Evolutionary conservation across 2,888 invertebrate genomes (phyloP).

Genomic region (Periphyllus acericola): DNA sequence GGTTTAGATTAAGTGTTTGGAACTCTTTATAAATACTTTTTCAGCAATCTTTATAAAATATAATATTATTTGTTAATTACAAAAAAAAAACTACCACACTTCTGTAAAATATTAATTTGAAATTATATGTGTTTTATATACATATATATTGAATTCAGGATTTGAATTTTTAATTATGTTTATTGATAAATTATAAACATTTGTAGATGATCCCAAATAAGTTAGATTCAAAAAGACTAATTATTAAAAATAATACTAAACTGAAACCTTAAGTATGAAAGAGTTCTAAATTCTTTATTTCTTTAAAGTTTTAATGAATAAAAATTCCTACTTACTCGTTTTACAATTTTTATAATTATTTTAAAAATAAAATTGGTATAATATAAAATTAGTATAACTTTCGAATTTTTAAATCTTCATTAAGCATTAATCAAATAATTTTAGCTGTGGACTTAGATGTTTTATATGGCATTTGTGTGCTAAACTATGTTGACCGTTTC

Average conservation of each 20-base stretch:
- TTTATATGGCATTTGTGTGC: conserved; percentile 12
- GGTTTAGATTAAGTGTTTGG: conserved; percentile 34
- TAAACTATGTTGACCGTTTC: conserved; percentile 36
- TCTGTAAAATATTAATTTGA: too few species aligned
- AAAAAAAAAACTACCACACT: too few species aligned
- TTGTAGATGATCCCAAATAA: neutral
- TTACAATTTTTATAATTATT: conserved; percentile 56
- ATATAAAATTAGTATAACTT: conserved; percentile 45
- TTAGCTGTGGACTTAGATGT: conserved; percentile 26
- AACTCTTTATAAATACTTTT: conserved; percentile 12
- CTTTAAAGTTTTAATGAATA: conserved; percentile 41
- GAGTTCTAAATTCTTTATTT: conserved; percentile 50
- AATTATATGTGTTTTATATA: neutral
- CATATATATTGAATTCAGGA: neutral
- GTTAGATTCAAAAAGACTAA: neutral
- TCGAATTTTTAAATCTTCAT: conserved; percentile 48
- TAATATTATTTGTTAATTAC: neutral
- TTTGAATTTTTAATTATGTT: neutral
- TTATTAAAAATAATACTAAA: too few species aligned
- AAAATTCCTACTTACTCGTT: conserved; percentile 60
- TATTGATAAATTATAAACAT: too few species aligned
- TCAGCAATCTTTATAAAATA: neutral
- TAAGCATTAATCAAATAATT: conserved; percentile 20
- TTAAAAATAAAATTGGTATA: conserved; percentile 15
- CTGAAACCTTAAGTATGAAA: neutral